phyloP scores from a whole-genome alignment of 2,113 vertebrate species.

The Scophthalmus maximus region DNA sequence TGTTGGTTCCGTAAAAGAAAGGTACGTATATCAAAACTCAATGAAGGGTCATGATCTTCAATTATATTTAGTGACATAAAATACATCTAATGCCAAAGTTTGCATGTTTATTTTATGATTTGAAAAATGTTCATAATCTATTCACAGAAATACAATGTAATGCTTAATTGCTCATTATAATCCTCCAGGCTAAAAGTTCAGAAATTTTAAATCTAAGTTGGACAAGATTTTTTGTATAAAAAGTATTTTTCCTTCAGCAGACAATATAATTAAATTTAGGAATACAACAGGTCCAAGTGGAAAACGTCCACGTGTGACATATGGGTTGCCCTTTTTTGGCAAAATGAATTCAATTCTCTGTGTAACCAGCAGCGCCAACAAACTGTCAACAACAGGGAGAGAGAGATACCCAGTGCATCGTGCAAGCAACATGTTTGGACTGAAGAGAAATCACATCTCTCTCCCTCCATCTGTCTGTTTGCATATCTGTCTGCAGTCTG shows the following conservation, averaged over 20 bases:
- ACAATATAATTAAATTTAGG: not conserved
- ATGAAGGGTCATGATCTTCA: too few relatives aligned
- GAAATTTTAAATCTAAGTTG: not conserved
- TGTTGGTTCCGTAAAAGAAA: too few relatives aligned
- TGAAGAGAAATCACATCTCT: conserved; percentile 40
- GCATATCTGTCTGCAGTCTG: conserved; percentile 34
- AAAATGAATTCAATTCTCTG: conserved; percentile 40
- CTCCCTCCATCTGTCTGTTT: conserved; percentile 63
- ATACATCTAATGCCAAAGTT: not conserved
- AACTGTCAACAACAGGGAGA: conserved; percentile 62
- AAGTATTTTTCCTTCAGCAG: conserved; percentile 18
- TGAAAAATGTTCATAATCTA: not conserved
- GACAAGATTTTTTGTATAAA: not conserved
- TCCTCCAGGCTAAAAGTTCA: not conserved
- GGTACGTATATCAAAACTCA: too few relatives aligned
- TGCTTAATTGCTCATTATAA: not conserved
- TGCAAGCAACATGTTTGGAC: conserved; percentile 52
- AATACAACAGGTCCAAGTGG: not conserved
- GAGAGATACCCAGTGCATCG: conserved; percentile 2
- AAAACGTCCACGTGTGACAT: conserved; percentile 44
- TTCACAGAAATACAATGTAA: not conserved
- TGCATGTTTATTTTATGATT: not conserved
- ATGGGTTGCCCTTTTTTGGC: conserved; percentile 27
- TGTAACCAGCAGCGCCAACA: conserved; percentile 45
- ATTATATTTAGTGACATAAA: too few relatives aligned